Percentiles rank a stretch among this genome's conserved stretches.
Evolutionary conservation across 2,797 vertebrate species (phyloP).

Genomic region (Garrulus glandarius): DNA sequence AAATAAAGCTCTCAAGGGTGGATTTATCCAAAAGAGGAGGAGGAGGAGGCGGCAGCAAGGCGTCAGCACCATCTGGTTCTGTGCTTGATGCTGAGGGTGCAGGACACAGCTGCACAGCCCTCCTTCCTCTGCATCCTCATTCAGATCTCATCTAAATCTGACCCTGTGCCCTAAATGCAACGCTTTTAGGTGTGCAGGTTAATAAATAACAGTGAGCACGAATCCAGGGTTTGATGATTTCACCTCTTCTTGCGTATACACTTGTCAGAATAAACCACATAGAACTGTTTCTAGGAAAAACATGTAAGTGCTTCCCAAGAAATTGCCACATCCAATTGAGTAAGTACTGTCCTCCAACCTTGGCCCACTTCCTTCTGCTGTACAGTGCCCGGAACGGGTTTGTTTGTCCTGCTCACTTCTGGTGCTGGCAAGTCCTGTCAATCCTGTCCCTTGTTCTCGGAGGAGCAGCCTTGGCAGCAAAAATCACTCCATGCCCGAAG

Average conservation of each 20-base stretch:
- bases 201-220: neutral
- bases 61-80: neutral
- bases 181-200: neutral
- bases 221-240: neutral
- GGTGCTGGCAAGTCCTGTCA: rapidly evolving
- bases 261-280: neutral
- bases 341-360: neutral
- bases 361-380: neutral
- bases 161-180: neutral
- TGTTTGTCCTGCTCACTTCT: neutral
- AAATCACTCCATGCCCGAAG: neutral
- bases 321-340: neutral
- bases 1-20: neutral
- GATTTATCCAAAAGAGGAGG: neutral
- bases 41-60: neutral
- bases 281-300: neutral
- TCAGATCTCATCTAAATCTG: neutral
- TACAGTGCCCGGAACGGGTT: neutral
- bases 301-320: neutral
- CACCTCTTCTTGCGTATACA: neutral
- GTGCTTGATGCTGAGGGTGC: neutral
- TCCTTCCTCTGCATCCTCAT: neutral
- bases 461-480: neutral
- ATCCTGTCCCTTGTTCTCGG: neutral
- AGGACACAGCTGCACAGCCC: neutral